Percentiles rank a stretch among this genome's conserved stretches.
Conservation (phyloP, 2,113 vertebrate genomes). For the Trogon melanurus region DNA sequence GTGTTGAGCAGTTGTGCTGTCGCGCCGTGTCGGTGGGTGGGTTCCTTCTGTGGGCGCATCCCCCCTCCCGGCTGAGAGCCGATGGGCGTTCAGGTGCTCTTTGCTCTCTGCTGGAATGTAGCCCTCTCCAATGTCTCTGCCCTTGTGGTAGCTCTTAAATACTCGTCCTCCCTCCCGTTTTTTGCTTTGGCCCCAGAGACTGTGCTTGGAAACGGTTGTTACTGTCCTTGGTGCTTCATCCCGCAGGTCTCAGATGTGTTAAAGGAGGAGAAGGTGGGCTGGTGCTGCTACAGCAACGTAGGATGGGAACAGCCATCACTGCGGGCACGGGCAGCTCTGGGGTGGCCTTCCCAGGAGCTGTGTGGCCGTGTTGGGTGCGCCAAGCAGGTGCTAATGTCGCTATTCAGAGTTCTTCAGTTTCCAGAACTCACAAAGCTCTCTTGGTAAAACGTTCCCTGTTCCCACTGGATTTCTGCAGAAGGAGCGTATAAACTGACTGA, state of each 20-base stretch:
- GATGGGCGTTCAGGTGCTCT: background rate
- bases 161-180: background rate
- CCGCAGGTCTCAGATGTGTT: background rate
- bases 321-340: fast-evolving
- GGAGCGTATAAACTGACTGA: background rate
- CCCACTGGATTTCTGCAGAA: conserved; percentile 4
- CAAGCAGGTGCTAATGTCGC: background rate
- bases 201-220: background rate
- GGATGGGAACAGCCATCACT: background rate
- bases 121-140: background rate
- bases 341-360: background rate
- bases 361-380: fast-evolving
- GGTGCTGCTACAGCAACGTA: background rate
- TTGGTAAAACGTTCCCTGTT: background rate
- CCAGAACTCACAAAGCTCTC: background rate
- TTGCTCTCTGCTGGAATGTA: background rate
- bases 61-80: background rate
- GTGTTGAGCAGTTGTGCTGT: background rate
- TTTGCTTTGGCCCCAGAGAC: background rate
- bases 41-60: background rate
- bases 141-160: background rate
- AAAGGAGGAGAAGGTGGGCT: background rate
- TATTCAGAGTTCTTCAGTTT: background rate
- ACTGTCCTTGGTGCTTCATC: background rate
- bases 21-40: background rate